Base-by-base conservation (phyloP, 2,888 invertebrate genomes). In the Amiota mariae region DNA sequence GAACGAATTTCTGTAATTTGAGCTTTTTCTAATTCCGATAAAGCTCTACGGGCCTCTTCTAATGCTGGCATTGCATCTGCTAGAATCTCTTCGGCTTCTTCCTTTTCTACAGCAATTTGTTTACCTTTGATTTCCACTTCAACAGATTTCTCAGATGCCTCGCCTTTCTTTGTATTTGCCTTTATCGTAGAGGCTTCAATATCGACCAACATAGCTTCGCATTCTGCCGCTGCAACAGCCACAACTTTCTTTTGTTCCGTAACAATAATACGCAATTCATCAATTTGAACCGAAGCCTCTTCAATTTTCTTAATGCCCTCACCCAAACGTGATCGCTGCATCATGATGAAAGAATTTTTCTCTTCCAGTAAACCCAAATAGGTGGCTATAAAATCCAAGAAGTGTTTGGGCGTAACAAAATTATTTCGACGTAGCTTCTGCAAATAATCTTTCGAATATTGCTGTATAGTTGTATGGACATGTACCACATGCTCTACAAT, bases 1-100 rank as follows among this genome's bases (percentile, higher is more conserved):
- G 97, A 97, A 82, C 97, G 91, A 79, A 97, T 97, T 91, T 98
- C 97, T 24, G 97, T 97, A 80, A 98, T 97, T 84, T 97, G 97
- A 0, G 94, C 93, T 90, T 97, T 97, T 70, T 97, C 96, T 63
- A 98, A 90, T 79, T 96, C 95, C 0, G 94, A 92, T 0, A 98
- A 91, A 0, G 97, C 97, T 13, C 93, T 85, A 74, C 95, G 91
- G 0, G 97, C 97, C 11, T 93, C 93, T 84, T 96, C 96, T 1
- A 98, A 90, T 0, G 95, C 96, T 0, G 97, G 97, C 87, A 97
- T 89, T 0, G 97, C 97, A 57, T 94, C 95, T 0, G 93, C 93
- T 68, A 98, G 89, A 0, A 93, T 94, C 78, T 93, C 93, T 87
- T 96, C 96, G 0, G 97, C 97, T 64, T 97, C 97, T 0, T 92